A percentile compares a stretch with the other conserved stretches of the same genome.
These are phyloP conservation scores for Cyphomyrmex costatus DNA, from an alignment of 1,140 invertebrate species.

Conservation along the genomic window DNA sequence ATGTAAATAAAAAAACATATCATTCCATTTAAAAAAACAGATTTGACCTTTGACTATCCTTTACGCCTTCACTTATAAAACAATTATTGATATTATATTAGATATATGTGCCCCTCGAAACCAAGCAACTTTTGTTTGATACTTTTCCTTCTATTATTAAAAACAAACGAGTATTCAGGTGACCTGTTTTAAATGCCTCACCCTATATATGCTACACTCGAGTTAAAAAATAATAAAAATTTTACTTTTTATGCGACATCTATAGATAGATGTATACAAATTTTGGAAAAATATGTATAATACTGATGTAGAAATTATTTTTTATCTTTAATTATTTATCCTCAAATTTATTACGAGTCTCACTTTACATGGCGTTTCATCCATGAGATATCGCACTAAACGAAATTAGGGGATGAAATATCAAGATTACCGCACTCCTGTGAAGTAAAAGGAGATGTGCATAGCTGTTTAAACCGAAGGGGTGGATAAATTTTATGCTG, in stretches of 20 bases:
- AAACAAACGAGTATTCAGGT: too few species aligned
- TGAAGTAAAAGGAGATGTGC: slow-evolving; percentile 80
- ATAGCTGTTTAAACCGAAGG: slow-evolving; percentile 84
- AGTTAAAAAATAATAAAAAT: not conserved
- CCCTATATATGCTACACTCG: too few species aligned
- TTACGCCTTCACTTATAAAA: too few species aligned
- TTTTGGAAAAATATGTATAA: not conserved
- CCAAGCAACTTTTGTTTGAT: too few species aligned
- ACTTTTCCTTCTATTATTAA: too few species aligned
- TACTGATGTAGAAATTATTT: not conserved
- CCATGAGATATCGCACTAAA: slow-evolving; percentile 72
- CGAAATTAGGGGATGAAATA: slow-evolving; percentile 66
- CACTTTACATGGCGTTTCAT: slow-evolving; percentile 28
- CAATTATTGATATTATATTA: too few species aligned
- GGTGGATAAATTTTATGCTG: slow-evolving; percentile 84
- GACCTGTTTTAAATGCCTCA: too few species aligned
- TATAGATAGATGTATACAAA: not conserved
- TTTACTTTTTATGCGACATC: not conserved
- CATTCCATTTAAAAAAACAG: too few species aligned
- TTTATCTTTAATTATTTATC: not conserved
- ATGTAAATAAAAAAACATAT: too few species aligned
- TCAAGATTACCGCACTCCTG: slow-evolving; percentile 50
- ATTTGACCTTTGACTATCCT: too few species aligned
- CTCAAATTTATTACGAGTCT: not conserved
- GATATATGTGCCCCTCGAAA: too few species aligned